Evolutionary conservation across 2,888 invertebrate genomes (phyloP), one percentile per base, ranked within the genome.

Genomic region (Lasioglossum villosulum): DNA sequence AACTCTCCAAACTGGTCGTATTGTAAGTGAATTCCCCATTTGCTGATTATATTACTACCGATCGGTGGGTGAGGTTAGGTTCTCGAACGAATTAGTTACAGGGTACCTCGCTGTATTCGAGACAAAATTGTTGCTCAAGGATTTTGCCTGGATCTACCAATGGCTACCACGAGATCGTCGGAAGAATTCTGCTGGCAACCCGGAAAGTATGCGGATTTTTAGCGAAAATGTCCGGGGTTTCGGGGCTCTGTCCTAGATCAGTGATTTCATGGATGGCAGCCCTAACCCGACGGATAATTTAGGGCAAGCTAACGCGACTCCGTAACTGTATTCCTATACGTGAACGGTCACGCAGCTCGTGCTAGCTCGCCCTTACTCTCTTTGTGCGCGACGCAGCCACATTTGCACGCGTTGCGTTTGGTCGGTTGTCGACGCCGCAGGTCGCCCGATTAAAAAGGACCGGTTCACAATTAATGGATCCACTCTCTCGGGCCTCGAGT

Each of bases 391-490:
- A n/a, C 23, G 52, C 52, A 1, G 56, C 56, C 56, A 12, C 56
- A n/a, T 56, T 56, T n/a, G 12, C 56, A 56, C n/a, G n/a, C 56
- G 56, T n/a, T 56, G n/a, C n/a, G 56, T 56, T 56, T 52, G 52
- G 52, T n/a, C 10, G n/a, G 30, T 10, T 59, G 75, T n/a, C 70
- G 76, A 23, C 63, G 30, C 39, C 34, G 30, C 66, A 42, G 63
- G 73, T 74, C 42, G 82, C 68, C 70, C 79, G 90, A 90, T 87
- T 86, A 90, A 90, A 89, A 90, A 90, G 86, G 87, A 90, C 84
- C 84, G 88, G 87, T 88, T 90, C 75, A 82, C 83, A 81, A 88
- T 88, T 90, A 88, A 90, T 89, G 85, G 86, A 85, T 87, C 83
- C 72, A 71, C 86, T 83, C 71, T 70, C 39, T 39, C 70, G 52